phyloP scores from a whole-genome alignment of 2,113 vertebrate species.

The Platanista minor region DNA sequence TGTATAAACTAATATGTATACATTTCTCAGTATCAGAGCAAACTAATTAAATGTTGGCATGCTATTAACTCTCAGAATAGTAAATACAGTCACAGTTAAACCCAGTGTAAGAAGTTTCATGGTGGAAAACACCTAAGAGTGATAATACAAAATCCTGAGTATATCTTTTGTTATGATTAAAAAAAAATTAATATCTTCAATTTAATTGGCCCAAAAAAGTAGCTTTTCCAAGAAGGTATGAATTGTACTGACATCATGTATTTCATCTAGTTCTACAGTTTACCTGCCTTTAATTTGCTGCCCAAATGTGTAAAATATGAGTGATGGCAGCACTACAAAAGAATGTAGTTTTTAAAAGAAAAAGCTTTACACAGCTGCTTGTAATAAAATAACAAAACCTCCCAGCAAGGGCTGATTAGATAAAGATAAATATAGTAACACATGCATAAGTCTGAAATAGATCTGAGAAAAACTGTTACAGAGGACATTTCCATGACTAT shows the following conservation, averaged over 20 bases:
- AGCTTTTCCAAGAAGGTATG: not conserved
- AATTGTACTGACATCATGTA: not conserved
- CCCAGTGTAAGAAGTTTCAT: not conserved
- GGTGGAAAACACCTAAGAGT: not conserved
- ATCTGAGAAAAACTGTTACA: not conserved
- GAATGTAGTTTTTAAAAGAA: not conserved
- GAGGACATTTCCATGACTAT: not conserved
- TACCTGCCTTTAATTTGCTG: not conserved
- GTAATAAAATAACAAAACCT: slow-evolving; percentile 26
- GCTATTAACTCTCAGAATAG: not conserved
- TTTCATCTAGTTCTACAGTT: not conserved
- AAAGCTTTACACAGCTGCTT: slow-evolving; percentile 28
- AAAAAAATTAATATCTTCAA: not conserved
- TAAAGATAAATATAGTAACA: slow-evolving; percentile 40
- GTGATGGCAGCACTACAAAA: not conserved
- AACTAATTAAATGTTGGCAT: not conserved
- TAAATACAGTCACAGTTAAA: not conserved
- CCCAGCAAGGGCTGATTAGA: slow-evolving; percentile 16
- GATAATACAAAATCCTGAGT: not conserved
- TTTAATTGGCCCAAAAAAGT: not conserved
- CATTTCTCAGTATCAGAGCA: not conserved
- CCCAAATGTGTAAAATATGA: not conserved
- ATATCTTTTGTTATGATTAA: not conserved
- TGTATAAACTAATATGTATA: not conserved
- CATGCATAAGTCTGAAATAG: not conserved